phyloP scores from a whole-genome alignment of 2,888 invertebrate genomes.

The Melanargia galathea region DNA sequence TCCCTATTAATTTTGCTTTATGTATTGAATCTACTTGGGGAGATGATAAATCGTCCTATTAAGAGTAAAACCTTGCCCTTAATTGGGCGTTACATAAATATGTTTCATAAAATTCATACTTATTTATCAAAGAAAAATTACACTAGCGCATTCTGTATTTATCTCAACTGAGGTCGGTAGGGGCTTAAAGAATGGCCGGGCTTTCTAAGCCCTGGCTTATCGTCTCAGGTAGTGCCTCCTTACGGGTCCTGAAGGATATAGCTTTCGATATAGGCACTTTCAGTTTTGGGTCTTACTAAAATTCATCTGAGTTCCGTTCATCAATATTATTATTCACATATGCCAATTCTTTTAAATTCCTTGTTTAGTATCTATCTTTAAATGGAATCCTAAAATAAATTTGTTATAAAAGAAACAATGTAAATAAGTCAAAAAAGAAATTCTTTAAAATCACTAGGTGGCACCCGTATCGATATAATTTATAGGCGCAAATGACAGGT shows the following conservation, averaged over 20 bases:
- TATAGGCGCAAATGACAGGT: constrained; percentile 32
- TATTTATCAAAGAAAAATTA: constrained; percentile 12
- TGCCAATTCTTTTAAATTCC: not conserved
- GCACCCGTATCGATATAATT: constrained; percentile 23
- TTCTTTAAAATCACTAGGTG: constrained; percentile 14
- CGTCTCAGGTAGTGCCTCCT: not conserved
- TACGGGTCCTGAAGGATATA: no score
- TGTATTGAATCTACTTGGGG: constrained; percentile 31
- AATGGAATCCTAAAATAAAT: not conserved
- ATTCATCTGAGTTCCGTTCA: no score
- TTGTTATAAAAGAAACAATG: not conserved
- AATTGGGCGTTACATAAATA: constrained; percentile 33
- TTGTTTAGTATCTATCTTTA: not conserved
- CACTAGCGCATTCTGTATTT: not conserved
- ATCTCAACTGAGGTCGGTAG: not conserved
- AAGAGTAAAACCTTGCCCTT: constrained; percentile 39
- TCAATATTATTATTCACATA: no score
- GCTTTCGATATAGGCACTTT: no score
- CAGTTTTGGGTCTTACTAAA: no score
- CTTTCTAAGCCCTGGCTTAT: no score
- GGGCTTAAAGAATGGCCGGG: no score
- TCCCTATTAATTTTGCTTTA: constrained; percentile 34
- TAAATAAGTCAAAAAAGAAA: not conserved
- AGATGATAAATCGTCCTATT: constrained; percentile 37
- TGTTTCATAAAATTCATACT: not conserved